Base-by-base conservation (phyloP, 2,888 invertebrate genomes). In the Polyommatus iphigenia region DNA sequence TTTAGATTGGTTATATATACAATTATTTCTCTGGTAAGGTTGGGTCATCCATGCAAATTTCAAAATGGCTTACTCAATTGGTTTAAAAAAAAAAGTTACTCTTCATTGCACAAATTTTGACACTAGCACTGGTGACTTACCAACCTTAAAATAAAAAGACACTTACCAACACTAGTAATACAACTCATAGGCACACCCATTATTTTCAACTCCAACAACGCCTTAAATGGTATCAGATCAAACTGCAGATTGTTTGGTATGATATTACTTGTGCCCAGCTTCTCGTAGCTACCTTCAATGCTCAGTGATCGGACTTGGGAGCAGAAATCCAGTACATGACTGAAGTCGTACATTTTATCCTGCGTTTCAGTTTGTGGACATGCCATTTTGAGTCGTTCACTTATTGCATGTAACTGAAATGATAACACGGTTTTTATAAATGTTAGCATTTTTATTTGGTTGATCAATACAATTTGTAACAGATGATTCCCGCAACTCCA, bases 321-420 rank as follows among this genome's bases (percentile, higher is more conserved):
- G 87, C 97, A 97, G 85, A 98, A 97, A 89, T 99, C 99, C 78
- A 99, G 89, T 0, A 99, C 96, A 85, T 99, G 98, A 81, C 98
- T 98, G 83, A 99, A 97, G 90, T 99, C 98, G 84, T 96, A 97
- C 88, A 96, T 96, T 83, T 96, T 96, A 84, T 98, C 97, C 36
- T 95, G 95, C 80, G 96, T 96, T 85, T 98, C 98, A 79, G 96
- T 95, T 2, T 96, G 95, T 0, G 99, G 98, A 87, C 98, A 97
- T 0, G 98, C 97, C 84, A 98, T 96, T 88, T 97, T 97, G 76
- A 99, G 94, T 81, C 98, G 95, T 88, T 98, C 97, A 86, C 97
- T 98, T 79, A 99, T 96, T n/a, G 99, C 97, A 90, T 97, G 96
- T 41, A 99, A 91, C 97, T 99, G 95, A 79, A 95, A 95, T 18